Conservation (phyloP, 1,140 invertebrate species). For the Cotesia vestalis region DNA sequence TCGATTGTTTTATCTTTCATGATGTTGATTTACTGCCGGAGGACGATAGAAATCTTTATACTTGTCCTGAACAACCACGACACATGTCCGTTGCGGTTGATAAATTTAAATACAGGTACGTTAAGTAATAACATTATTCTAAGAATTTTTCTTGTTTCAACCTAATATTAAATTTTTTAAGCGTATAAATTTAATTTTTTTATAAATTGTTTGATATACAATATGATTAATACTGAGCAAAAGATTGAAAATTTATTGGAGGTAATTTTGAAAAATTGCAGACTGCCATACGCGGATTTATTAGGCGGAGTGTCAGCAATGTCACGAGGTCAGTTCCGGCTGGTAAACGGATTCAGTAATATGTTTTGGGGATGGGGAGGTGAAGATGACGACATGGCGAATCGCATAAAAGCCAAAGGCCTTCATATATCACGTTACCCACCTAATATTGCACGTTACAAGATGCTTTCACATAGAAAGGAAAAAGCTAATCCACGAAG, state of each 20-base stretch:
- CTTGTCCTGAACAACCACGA: constrained; percentile 87
- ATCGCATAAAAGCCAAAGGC: constrained; percentile 79
- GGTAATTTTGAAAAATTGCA: constrained; percentile 54
- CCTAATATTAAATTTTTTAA: too few relatives aligned
- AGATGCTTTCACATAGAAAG: constrained; percentile 89
- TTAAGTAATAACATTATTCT: constrained; percentile 34
- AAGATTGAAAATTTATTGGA: neutral
- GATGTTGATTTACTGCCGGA: constrained; percentile 94
- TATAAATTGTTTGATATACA: too few relatives aligned
- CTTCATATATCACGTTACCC: constrained; percentile 89
- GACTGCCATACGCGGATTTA: constrained; percentile 86
- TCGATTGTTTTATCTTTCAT: constrained; percentile 94
- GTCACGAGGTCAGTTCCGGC: constrained; percentile 80
- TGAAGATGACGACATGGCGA: constrained; percentile 93
- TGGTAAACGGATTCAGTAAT: constrained; percentile 91
- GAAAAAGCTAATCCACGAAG: constrained; percentile 89
- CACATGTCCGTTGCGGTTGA: constrained; percentile 96
- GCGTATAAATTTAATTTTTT: too few relatives aligned
- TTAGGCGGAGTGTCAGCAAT: constrained; percentile 92
- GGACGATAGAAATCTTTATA: constrained; percentile 91
- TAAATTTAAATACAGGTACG: constrained; percentile 84
- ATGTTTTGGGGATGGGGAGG: constrained; percentile 94
- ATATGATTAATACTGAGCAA: neutral
- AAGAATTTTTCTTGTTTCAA: too few relatives aligned
- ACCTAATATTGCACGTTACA: constrained; percentile 86